These are phyloP conservation scores for Gymnodraco acuticeps DNA, from an alignment of 2,797 vertebrate genomes.

Conservation along the genomic window DNA sequence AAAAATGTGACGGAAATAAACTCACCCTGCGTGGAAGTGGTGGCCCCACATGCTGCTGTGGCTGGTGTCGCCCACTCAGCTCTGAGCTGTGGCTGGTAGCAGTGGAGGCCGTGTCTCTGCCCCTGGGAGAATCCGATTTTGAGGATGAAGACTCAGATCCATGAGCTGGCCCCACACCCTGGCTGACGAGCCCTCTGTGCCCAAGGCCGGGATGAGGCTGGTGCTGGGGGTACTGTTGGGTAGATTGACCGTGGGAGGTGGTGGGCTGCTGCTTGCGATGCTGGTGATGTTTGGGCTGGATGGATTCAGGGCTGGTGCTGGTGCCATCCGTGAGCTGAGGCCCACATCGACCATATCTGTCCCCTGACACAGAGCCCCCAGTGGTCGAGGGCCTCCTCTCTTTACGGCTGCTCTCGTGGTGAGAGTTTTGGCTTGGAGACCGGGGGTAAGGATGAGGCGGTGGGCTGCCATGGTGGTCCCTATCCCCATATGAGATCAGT, in stretches of 20 bases:
- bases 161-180: constrained; percentile 39
- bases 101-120: constrained; percentile 66
- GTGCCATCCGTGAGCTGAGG: constrained; percentile 72
- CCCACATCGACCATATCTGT: constrained; percentile 56
- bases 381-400: constrained; percentile 50
- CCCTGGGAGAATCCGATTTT: constrained; percentile 75
- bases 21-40: constrained; percentile 67
- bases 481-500: constrained; percentile 49
- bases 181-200: constrained; percentile 6
- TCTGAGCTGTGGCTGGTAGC: constrained; percentile 73
- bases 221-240: constrained; percentile 43
- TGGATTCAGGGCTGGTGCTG: constrained; percentile 79
- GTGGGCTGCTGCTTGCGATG: constrained; percentile 51
- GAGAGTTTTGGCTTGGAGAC: constrained; percentile 32
- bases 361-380: constrained; percentile 48
- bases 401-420: constrained; percentile 51
- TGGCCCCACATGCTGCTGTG: constrained; percentile 28
- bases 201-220: constrained; percentile 27
- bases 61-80: constrained; percentile 61
- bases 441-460: constrained; percentile 40
- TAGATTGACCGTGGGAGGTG: constrained; percentile 31
- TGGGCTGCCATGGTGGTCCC: constrained; percentile 60
- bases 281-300: constrained; percentile 58
- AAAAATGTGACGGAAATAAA: background rate
- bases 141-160: constrained; percentile 77